Evolutionary conservation across 2,797 vertebrate species (phyloP).

Genomic region (Notolabrus celidotus): DNA sequence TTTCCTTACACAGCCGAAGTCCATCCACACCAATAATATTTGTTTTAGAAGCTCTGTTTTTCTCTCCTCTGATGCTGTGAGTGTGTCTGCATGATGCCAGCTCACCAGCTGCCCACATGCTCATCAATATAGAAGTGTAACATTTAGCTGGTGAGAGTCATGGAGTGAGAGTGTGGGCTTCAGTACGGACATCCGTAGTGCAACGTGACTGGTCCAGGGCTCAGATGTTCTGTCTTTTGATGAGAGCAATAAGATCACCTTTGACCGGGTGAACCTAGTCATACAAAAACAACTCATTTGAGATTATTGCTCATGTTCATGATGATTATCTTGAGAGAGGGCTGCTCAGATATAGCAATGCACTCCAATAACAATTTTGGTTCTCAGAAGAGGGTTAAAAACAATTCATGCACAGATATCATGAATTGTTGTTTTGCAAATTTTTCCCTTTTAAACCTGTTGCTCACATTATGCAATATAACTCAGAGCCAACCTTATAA

Average conservation of each 20-base stretch:
- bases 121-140: slow-evolving; percentile 61
- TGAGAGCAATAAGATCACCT: slow-evolving; percentile 15
- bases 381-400: too few relatives aligned
- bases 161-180: slow-evolving; percentile 53
- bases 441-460: too few relatives aligned
- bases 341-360: not conserved
- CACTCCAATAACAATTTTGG: too few relatives aligned
- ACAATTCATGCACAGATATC: too few relatives aligned
- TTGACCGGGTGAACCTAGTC: slow-evolving; percentile 19
- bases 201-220: slow-evolving; percentile 50
- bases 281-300: not conserved
- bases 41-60: slow-evolving; percentile 29
- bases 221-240: slow-evolving; percentile 45
- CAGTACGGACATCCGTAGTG: slow-evolving; percentile 41
- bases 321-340: not conserved
- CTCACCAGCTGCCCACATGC: slow-evolving; percentile 68
- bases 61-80: slow-evolving; percentile 14
- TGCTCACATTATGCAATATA: too few relatives aligned
- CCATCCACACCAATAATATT: slow-evolving; percentile 15
- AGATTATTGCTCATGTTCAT: not conserved
- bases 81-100: slow-evolving; percentile 41
- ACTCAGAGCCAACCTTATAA: too few relatives aligned
- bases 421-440: too few relatives aligned
- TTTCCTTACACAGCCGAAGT: slow-evolving; percentile 9
- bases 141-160: slow-evolving; percentile 59